These are phyloP conservation scores for Cerceris ruficornis DNA, from an alignment of 2,888 invertebrate species.

Conservation along the genomic window DNA sequence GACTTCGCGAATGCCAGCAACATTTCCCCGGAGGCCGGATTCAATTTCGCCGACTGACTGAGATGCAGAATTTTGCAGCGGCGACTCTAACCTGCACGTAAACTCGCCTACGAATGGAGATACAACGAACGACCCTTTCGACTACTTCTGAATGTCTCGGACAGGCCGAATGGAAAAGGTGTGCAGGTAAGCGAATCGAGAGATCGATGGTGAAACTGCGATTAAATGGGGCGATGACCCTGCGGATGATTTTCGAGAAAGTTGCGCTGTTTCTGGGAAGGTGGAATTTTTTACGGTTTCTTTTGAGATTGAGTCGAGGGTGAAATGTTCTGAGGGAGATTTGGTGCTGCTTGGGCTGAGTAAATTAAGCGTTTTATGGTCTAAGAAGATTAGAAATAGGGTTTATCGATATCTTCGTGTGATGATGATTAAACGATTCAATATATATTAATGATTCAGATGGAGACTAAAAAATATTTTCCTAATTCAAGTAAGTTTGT, in stretches of 20 bases:
- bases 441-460: too few species aligned
- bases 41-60: conserved; percentile 75
- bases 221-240: conserved; percentile 25
- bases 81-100: conserved; percentile 61
- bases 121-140: conserved; percentile 69
- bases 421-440: too few species aligned
- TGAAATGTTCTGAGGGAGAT: too few species aligned
- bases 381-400: too few species aligned
- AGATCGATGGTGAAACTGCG: background rate
- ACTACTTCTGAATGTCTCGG: conserved; percentile 56
- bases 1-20: conserved; percentile 64
- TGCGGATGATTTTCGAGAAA: background rate
- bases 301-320: too few species aligned
- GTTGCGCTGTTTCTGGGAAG: too few species aligned
- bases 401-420: too few species aligned
- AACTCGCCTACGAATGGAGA: conserved; percentile 66
- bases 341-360: too few species aligned
- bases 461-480: too few species aligned
- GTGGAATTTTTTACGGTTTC: too few species aligned
- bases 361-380: too few species aligned
- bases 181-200: conserved; percentile 13
- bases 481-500: too few species aligned
- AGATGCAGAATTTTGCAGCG: conserved; percentile 72
- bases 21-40: conserved; percentile 76
- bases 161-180: conserved; percentile 21